Evolutionary conservation across 2,113 vertebrate genomes (phyloP).

Genomic region (Menura novaehollandiae): DNA sequence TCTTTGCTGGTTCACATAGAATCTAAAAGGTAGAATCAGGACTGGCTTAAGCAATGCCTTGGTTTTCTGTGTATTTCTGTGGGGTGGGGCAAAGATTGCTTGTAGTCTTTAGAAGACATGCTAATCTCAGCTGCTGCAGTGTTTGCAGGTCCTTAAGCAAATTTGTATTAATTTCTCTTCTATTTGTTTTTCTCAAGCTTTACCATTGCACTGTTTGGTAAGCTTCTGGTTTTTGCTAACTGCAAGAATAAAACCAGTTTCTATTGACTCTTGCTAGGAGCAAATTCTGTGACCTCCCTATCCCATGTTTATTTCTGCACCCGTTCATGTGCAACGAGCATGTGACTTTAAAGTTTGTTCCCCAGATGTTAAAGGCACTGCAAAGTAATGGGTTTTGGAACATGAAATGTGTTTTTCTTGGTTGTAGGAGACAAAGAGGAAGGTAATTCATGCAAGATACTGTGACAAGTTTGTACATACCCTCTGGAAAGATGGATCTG

Average conservation of each 20-base stretch:
- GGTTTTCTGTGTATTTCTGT: background rate
- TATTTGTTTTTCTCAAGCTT: background rate
- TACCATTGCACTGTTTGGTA: background rate
- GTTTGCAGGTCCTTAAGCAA: background rate
- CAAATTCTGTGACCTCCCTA: background rate
- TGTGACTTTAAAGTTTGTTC: background rate
- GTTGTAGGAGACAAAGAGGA: conserved; percentile 71
- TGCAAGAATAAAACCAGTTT: background rate
- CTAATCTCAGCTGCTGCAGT: background rate
- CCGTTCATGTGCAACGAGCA: background rate
- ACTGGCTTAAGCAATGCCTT: background rate
- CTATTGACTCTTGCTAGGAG: background rate
- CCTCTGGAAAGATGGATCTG: conserved; percentile 77
- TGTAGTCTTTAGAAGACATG: background rate
- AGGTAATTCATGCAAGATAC: conserved; percentile 78
- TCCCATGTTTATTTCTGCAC: background rate
- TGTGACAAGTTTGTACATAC: conserved; percentile 75
- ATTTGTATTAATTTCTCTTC: background rate
- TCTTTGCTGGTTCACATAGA: background rate
- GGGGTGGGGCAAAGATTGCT: background rate
- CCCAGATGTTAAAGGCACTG: background rate
- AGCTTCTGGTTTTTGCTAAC: background rate
- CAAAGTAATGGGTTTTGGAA: background rate
- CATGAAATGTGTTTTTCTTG: background rate
- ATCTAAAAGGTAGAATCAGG: background rate